Conservation (phyloP, 2,888 invertebrate genomes). For the Melieria picta region DNA sequence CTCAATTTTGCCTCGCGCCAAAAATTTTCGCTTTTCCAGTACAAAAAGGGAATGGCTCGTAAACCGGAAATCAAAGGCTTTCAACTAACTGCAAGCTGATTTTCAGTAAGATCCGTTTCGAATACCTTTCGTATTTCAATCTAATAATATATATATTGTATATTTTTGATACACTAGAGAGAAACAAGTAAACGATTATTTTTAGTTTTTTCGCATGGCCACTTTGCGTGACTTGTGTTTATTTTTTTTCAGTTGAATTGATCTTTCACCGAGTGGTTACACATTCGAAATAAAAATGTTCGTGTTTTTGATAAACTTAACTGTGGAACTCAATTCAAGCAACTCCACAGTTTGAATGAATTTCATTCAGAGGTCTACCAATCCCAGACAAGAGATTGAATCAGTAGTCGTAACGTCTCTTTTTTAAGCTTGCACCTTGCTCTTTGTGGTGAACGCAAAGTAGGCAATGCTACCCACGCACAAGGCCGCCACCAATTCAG, state of each 20-base stretch:
- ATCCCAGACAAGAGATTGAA: conserved; percentile 19
- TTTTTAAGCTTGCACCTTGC: conserved; percentile 77
- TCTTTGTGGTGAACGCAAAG: conserved; percentile 85
- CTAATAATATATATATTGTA: too few relatives aligned
- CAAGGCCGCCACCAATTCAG: conserved; percentile 87
- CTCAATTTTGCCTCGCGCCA: too few relatives aligned
- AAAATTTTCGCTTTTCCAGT: too few relatives aligned
- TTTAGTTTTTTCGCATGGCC: too few relatives aligned
- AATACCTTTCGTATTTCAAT: too few relatives aligned
- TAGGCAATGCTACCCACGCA: conserved; percentile 84
- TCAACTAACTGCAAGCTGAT: too few relatives aligned
- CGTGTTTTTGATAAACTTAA: neutral
- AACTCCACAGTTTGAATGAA: conserved; percentile 55
- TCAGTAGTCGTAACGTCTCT: neutral
- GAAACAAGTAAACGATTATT: too few relatives aligned
- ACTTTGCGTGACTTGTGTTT: neutral
- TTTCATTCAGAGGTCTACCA: conserved; percentile 57
- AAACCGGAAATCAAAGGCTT: too few relatives aligned
- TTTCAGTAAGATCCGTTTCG: too few relatives aligned
- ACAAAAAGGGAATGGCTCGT: too few relatives aligned
- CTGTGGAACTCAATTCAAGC: neutral
- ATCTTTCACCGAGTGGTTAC: neutral
- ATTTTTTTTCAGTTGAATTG: neutral
- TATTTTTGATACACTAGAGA: too few relatives aligned
- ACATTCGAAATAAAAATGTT: neutral